phyloP scores from a whole-genome alignment of 2,888 invertebrate species.

The Onchidella celtica region DNA sequence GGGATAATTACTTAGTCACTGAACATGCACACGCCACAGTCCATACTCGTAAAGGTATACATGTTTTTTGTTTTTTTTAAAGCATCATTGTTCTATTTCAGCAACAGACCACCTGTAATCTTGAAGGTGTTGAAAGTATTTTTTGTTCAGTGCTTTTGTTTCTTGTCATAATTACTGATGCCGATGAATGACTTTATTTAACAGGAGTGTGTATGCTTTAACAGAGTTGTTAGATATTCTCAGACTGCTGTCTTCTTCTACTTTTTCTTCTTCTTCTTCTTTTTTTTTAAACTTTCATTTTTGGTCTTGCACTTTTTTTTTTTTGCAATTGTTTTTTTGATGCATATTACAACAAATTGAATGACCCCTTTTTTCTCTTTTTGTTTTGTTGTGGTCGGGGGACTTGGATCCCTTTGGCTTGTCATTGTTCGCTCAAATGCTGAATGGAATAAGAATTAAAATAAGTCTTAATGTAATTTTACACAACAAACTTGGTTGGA shows the following conservation, averaged over 20 bases:
- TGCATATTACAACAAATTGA: constrained; percentile 10
- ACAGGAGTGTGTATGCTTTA: not conserved
- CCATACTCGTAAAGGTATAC: too few relatives aligned
- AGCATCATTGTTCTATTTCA: too few relatives aligned
- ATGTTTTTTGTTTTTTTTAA: too few relatives aligned
- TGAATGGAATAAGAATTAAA: constrained; percentile 34
- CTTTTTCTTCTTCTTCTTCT: not conserved
- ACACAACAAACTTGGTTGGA: not conserved
- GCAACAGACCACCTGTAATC: too few relatives aligned
- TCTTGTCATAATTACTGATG: too few relatives aligned
- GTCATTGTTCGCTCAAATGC: constrained; percentile 46
- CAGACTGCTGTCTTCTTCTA: not conserved
- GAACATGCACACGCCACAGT: too few relatives aligned
- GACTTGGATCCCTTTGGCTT: constrained; percentile 15
- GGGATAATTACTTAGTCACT: too few relatives aligned
- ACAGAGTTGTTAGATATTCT: not conserved
- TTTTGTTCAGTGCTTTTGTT: too few relatives aligned
- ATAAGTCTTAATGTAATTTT: constrained; percentile 35
- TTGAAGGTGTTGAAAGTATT: too few relatives aligned
- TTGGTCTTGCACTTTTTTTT: constrained; percentile 1
- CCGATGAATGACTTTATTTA: too few relatives aligned
- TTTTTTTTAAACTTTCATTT: not conserved
- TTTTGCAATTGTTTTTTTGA: constrained; percentile 15
- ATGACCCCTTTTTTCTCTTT: constrained; percentile 35
- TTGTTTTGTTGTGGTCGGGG: constrained; percentile 16